Base-by-base conservation (phyloP, 2,888 invertebrate species). In the Polydrusus cervinus region DNA sequence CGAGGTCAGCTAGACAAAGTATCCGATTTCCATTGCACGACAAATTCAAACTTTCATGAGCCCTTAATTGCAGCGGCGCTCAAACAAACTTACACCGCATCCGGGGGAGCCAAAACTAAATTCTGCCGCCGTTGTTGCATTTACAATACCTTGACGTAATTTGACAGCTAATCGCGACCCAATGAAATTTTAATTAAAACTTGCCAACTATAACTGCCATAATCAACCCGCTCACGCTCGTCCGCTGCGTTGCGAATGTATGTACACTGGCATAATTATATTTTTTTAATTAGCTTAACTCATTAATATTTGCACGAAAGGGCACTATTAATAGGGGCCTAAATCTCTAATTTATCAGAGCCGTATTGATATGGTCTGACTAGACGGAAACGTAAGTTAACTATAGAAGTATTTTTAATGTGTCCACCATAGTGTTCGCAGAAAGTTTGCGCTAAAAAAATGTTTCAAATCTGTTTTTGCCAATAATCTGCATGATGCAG, bases 141-240 rank as follows among this genome's bases (percentile, higher is more conserved):
- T 71, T 64, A 34, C 65, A 65, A 55, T 72, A 65, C 51, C 43
- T 64, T 66, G 72, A 72, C 72, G 60, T 70, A 65, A 75, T 75
- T 75, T 71, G 75, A 75, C 75, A 75, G 75, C 71, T 70, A 75
- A 75, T 75, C 75, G 71, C 30, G 69, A 65, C 69, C 74, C 57
- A 53, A 69, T 74, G 74, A 74, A 74, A 74, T 74, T 74, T 74
- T 74, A 68, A 74, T 74, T 74, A 74, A 74, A 74, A 74, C 74
- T 74, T 74, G 67, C 69, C 74, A 30, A 66, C 66, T 70, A 34
- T 51, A 40, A 49, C 62, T 64, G 43, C 53, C 49, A 71, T 53
- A 71, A 53, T 71, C 47, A 64, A 70, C 62, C 20, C 5, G 49
- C 34, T 55, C 57, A 38, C 57, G 57, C 30, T 9, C 16, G 55